These are phyloP conservation scores for Monochamus alternatus DNA, from an alignment of 2,888 invertebrate genomes.

Conservation along the genomic window DNA sequence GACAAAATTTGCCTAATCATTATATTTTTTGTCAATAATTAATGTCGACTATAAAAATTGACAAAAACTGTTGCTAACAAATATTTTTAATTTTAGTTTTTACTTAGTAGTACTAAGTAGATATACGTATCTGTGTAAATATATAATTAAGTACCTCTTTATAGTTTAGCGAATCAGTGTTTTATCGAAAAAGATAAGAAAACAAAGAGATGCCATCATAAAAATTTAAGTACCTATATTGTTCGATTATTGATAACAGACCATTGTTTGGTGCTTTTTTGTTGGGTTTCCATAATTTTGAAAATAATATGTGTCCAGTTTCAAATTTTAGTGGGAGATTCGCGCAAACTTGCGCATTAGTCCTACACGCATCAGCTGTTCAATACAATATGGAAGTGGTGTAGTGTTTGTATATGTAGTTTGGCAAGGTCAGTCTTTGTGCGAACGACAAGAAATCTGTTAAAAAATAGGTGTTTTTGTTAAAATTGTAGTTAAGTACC, in stretches of 20 bases:
- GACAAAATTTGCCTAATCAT: too few species aligned
- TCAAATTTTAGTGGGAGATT: conserved; percentile 13
- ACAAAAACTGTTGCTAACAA: too few species aligned
- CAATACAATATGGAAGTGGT: conserved; percentile 61
- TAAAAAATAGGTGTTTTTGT: neutral
- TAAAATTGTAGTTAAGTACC: conserved; percentile 49
- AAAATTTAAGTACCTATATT: too few species aligned
- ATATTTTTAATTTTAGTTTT: too few species aligned
- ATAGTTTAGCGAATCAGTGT: too few species aligned
- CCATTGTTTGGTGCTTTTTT: neutral
- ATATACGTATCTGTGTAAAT: too few species aligned
- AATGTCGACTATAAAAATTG: too few species aligned
- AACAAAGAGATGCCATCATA: too few species aligned
- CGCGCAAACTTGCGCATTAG: neutral
- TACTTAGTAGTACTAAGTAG: too few species aligned
- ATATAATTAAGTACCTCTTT: too few species aligned
- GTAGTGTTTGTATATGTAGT: conserved; percentile 56
- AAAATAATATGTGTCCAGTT: conserved; percentile 15
- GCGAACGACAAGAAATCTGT: conserved; percentile 67
- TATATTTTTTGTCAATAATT: too few species aligned
- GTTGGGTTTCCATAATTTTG: conserved; percentile 5
- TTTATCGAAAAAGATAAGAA: too few species aligned
- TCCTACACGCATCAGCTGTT: conserved; percentile 59
- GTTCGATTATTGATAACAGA: neutral
- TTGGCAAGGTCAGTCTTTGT: conserved; percentile 79